Percentiles rank a stretch among this genome's conserved stretches.
Conservation (phyloP, 2,797 vertebrate species). For the Enteromius mattozi region DNA sequence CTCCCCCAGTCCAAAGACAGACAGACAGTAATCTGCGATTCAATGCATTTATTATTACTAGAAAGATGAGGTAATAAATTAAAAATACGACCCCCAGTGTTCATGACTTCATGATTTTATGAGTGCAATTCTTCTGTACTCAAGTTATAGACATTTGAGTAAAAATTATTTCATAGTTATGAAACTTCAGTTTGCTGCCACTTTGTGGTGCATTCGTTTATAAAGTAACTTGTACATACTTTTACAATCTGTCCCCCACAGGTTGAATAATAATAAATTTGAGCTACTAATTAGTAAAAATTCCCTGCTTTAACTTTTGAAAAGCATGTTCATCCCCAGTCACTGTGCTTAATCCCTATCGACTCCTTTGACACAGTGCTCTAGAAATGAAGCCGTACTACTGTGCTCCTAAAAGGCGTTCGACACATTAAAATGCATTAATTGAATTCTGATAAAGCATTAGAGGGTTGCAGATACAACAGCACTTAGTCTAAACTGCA, state of each 20-base stretch:
- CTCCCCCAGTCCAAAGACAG: neutral
- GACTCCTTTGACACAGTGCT: constrained; percentile 46
- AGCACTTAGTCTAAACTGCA: constrained; percentile 51
- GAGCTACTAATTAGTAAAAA: neutral
- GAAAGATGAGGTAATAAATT: neutral
- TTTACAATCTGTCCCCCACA: neutral
- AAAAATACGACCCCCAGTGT: neutral
- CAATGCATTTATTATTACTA: neutral
- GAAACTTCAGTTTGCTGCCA: neutral
- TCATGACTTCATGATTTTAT: neutral
- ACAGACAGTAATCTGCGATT: neutral
- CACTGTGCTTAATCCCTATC: constrained; percentile 32
- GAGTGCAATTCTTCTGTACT: neutral
- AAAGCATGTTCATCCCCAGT: constrained; percentile 15
- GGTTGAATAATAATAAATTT: neutral
- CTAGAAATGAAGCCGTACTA: constrained; percentile 41
- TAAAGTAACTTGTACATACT: neutral
- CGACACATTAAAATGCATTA: constrained; percentile 74
- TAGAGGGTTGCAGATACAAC: constrained; percentile 9
- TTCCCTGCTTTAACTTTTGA: neutral
- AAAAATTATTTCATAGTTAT: no score
- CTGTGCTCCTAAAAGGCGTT: constrained; percentile 58
- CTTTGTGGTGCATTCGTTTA: neutral
- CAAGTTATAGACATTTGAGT: neutral
- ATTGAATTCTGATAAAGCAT: constrained; percentile 66